Evolutionary conservation across 2,113 vertebrate genomes (phyloP), one percentile per base, ranked within the genome.

Genomic region (Erythrocercus mccallii): DNA sequence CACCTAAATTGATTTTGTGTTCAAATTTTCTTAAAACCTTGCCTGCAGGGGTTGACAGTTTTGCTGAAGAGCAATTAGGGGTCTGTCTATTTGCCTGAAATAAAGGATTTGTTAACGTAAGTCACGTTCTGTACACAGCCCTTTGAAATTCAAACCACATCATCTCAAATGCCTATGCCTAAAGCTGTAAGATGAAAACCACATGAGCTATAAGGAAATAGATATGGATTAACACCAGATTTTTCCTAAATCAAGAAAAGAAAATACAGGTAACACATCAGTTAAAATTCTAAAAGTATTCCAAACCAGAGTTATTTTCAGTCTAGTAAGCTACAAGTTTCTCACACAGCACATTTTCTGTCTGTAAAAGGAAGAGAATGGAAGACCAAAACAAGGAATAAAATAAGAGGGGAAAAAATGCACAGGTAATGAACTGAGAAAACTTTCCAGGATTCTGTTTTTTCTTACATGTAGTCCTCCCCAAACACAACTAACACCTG

Each of bases 1-100:
- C 91, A 98, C 98, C 98, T 93, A 98, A 96, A 97, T 98, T 98
- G 86, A 98, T 98, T 97, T 98, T 98, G 91, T 98, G 96, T 71
- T 98, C 98, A 97, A 98, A 98, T 92, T 98, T 98, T 88, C 96
- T 96, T 87, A 98, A 94, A 70, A 97, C 98, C 57, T 98, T 98
- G 94, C 98, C 98, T 84, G 98, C 95, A 69, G 98, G 98, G 25
- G 98, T 98, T 80, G 98, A 98, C 91, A 98, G 96, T 95, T 97
- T 98, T 79, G 97, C 82, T 44, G 97, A 96, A 81, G n/a, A 96
- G 83, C 48, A 96, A 18, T n/a, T 96, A 56, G 92, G 69, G 33
- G 60, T 94, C 92, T 98, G 98, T 40, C 95, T 97, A 79, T 98
- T 98, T 80, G 92, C 92, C 98, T 98, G 88, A 79, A 98, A 98